Percentiles rank a stretch among this genome's conserved stretches.
Conservation (phyloP, 2,888 invertebrate species). For the Gasteruption jaculator region DNA sequence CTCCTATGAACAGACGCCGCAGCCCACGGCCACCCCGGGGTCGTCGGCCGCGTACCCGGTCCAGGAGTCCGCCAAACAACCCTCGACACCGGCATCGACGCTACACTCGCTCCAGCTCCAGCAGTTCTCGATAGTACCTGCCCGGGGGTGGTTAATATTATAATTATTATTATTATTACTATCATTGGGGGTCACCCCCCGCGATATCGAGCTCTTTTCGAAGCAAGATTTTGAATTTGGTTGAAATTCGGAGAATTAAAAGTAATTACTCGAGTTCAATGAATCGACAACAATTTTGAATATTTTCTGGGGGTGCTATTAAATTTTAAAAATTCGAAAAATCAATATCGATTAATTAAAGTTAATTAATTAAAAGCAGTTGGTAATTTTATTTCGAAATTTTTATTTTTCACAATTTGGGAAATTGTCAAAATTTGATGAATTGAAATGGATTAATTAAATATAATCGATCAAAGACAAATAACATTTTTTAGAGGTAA, state of each 20-base stretch:
- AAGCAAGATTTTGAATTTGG: no score
- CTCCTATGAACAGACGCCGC: slow-evolving; percentile 55
- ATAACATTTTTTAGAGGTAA: no score
- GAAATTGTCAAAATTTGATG: slow-evolving; percentile 42
- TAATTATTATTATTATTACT: no score
- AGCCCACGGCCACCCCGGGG: slow-evolving; percentile 58
- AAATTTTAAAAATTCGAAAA: background rate
- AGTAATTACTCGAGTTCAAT: no score
- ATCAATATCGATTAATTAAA: background rate
- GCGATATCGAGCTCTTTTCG: no score
- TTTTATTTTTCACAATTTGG: slow-evolving; percentile 21
- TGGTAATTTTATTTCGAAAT: slow-evolving; percentile 16
- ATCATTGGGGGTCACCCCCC: background rate
- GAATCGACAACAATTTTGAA: no score
- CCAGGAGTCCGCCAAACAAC: slow-evolving; percentile 54
- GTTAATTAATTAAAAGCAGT: slow-evolving; percentile 17
- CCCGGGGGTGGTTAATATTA: slow-evolving; percentile 14
- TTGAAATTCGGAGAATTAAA: no score
- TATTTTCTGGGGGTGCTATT: no score
- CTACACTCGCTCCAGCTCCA: slow-evolving; percentile 70
- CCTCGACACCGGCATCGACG: slow-evolving; percentile 61
- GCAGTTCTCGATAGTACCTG: slow-evolving; percentile 63
- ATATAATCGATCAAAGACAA: no score
- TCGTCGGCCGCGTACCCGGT: slow-evolving; percentile 58
- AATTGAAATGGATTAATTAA: no score